These are phyloP conservation scores for Anguilla obscura DNA, from an alignment of 2,797 vertebrate genomes.

Conservation along the genomic window DNA sequence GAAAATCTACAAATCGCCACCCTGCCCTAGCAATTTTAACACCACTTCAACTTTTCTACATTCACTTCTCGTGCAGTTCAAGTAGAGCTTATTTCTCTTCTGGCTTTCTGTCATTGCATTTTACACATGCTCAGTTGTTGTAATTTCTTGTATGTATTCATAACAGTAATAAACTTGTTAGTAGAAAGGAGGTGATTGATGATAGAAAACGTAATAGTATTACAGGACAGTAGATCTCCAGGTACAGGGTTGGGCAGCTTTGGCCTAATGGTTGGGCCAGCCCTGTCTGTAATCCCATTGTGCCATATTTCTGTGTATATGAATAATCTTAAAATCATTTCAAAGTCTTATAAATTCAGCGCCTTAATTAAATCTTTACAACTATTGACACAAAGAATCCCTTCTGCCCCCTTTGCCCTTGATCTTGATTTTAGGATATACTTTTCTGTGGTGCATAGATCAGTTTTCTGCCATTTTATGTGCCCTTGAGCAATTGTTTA, in stretches of 20 bases:
- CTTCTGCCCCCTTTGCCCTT: neutral
- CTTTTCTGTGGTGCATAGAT: conserved; percentile 7
- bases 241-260: neutral
- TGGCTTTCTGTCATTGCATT: neutral
- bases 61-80: neutral
- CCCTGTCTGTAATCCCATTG: neutral
- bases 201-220: neutral
- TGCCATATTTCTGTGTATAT: neutral
- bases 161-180: neutral
- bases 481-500: neutral
- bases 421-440: neutral
- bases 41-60: neutral
- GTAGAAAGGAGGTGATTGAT: neutral
- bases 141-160: neutral
- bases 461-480: neutral
- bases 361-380: neutral
- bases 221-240: too few species aligned
- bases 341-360: neutral
- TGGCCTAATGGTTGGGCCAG: neutral
- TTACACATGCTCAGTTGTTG: neutral
- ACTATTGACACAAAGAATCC: neutral
- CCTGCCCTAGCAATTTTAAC: too few species aligned
- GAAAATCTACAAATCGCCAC: too few species aligned
- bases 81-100: neutral
- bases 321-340: neutral